phyloP scores from a whole-genome alignment of 2,113 vertebrate genomes.

The Mungos mungo region DNA sequence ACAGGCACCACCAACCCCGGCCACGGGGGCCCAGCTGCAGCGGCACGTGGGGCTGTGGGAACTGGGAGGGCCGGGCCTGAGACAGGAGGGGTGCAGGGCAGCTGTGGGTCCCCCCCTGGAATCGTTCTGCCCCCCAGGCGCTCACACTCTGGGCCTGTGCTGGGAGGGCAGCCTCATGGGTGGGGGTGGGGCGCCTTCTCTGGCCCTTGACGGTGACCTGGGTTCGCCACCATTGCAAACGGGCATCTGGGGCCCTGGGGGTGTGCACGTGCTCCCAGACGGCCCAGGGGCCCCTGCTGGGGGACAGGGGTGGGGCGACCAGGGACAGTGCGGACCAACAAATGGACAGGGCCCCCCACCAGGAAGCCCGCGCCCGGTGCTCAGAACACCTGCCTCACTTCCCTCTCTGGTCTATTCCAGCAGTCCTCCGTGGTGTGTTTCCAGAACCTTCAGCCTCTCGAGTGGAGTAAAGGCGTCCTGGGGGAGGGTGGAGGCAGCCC shows the following conservation, averaged over 20 bases:
- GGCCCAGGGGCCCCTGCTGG: not conserved
- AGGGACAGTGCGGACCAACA: rapidly evolving
- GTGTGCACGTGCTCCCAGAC: rapidly evolving
- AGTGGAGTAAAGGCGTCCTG: not conserved
- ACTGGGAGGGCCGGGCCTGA: not conserved
- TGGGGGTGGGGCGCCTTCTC: not conserved
- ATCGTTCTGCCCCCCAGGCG: not conserved
- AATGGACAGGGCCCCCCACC: rapidly evolving
- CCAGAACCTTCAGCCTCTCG: not conserved
- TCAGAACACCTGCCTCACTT: not conserved
- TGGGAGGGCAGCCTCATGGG: not conserved
- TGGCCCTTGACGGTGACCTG: not conserved
- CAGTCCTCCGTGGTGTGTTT: not conserved
- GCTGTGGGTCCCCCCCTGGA: not conserved
- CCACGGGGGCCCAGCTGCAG: not conserved
- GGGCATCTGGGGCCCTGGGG: rapidly evolving
- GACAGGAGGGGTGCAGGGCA: not conserved
- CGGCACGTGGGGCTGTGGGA: not conserved
- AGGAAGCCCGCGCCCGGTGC: rapidly evolving
- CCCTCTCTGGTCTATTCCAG: not conserved
- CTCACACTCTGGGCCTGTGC: not conserved
- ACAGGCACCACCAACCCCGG: not conserved
- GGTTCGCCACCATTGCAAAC: rapidly evolving
- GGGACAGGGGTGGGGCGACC: rapidly evolving
- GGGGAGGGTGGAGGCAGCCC: not conserved